Base-by-base conservation (phyloP, 2,113 vertebrate genomes). In the Pholis gunnellus region DNA sequence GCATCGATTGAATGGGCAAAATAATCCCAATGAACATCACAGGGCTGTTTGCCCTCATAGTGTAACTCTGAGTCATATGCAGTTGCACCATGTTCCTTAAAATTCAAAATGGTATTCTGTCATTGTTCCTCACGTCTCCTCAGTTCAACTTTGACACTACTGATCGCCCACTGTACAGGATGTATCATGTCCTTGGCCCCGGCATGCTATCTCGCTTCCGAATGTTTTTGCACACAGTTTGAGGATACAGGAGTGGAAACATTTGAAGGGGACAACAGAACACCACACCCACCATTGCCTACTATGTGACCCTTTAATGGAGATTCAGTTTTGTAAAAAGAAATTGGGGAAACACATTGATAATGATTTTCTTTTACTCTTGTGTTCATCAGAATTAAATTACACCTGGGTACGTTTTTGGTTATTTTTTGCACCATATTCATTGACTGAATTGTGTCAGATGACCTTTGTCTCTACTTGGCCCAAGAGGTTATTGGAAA, bases 161-260 rank as follows among this genome's bases (percentile, higher is more conserved):
- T 54, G 6, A 40, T n/a, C 0, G 0, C 31, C 40, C 22, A 1
- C 15, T 18, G 22, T 7, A 66, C 85, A 78, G 86, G 83, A 89
- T 79, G 79, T 73, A 74, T 85, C 48, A 9, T 69, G 54, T 69
- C 48, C 78, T 84, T 80, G 66, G 46, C 57, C 22, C 22, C 0
- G 0, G 18, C 7, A 1, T 46, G 38, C 76, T 79, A 84, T 87
- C 82, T 82, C 77, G 81, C 63, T 90, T 90, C 89, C 78, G 8
- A 48, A 5, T 84, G 82, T 87, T 90, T 82, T 76, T 79, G 15
- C 60, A 60, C 0, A 0, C 77, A 78, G 69, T 88, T 54, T 74
- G 59, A 88, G 75, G 91, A 87, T 70, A 78, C 40, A 22, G 56
- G 31, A 46, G 57, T 68, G 78, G 76, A 88, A 88, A 73, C 63